Evolutionary conservation across 2,888 invertebrate genomes (phyloP), one percentile per base, ranked within the genome.

Genomic region (Acleris sparsana): DNA sequence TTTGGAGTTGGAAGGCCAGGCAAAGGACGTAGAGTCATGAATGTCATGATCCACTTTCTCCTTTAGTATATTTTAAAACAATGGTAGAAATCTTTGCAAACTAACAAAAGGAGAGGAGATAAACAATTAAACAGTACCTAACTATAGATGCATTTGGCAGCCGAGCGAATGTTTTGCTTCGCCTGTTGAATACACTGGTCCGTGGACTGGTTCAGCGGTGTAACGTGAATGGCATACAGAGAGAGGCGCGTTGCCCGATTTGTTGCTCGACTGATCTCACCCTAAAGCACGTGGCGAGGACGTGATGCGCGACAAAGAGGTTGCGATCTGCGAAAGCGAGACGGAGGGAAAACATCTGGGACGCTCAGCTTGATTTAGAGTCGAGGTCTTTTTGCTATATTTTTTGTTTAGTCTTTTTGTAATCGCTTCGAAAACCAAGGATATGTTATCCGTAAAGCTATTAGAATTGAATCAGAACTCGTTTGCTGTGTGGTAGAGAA

Each of bases 341-440:
- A 82, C 55, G 73, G 67, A 74, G 67, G 73, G 84, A 85, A 85
- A 85, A 85, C 84, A 85, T 80, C 78, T 80, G 79, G 77, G 74
- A 70, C 75, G 75, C 61, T 33, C 55, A 52, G 66, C 61, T 61
- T 66, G 58, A 59, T 66, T 62, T 59, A 59, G 58, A 56, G 57
- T 49, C 53, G 64, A 64, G 68, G 49, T 43, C 44, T 68, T 59
- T 63, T 64, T 61, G 43, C 33, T 55, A 46, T 60, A 46, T 44
- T 63, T 62, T 53, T 62, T 61, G 39, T 66, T 62, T 25, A 39
- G 46, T n/a, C 13, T 66, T 56, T 53, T 64, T 39, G 39, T 51
- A 43, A 53, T 4, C 39, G 56, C 20, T 56, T 49, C n/a, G 60
- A 61, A 49, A 65, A 56, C 13, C 25, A 51, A 17, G 29, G 20